Base-by-base conservation (phyloP, 2,797 vertebrate species). In the Florisuga fusca region DNA sequence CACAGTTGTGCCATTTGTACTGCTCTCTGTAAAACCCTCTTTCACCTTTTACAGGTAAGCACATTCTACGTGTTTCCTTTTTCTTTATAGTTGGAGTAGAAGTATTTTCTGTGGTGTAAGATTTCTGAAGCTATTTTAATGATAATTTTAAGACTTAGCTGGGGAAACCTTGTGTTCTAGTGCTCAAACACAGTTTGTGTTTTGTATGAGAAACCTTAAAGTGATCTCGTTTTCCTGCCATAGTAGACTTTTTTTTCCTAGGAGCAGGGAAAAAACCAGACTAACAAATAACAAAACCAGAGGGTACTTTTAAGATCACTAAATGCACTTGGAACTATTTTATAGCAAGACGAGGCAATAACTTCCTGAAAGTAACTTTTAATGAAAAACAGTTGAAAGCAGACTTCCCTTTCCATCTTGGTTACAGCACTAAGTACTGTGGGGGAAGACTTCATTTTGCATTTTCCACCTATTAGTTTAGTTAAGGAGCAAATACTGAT, bases 1-100 rank as follows among this genome's bases (percentile, higher is more conserved):
- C 97, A 99, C 99, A 9, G 99, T 99, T 2, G 99, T 99, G 73
- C 99, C 99, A 6, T 99, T 99, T 82, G 99, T 99, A 66, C 98
- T 99, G 81, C 98, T 99, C 31, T 98, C 99, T 33, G 96, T 99
- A 75, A 98, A 98, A 92, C 98, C 98, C 4, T 99, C 99, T 1
- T 96, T 99, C 66, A 98, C 97, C 90, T 99, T 99, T 97, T 99
- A 99, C 98, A 99, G 98, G 99, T 99, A 96, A 98, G 98, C 64
- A 91, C 29, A 19, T 77, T 61, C 88, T 51, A 15, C 19, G 23
- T 50, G 2, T 77, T 34, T 33, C 45, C 46, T 46, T 64, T 46
- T n/a, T 61, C 34, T 59, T 31, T 26, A 50, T 61, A 26, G 25
- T 61, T 50, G 58, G 16, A 51, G 22, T n/a, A 63, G 10, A 64